phyloP scores from a whole-genome alignment of 2,888 invertebrate genomes.

The Eutolmus rufibarbis region DNA sequence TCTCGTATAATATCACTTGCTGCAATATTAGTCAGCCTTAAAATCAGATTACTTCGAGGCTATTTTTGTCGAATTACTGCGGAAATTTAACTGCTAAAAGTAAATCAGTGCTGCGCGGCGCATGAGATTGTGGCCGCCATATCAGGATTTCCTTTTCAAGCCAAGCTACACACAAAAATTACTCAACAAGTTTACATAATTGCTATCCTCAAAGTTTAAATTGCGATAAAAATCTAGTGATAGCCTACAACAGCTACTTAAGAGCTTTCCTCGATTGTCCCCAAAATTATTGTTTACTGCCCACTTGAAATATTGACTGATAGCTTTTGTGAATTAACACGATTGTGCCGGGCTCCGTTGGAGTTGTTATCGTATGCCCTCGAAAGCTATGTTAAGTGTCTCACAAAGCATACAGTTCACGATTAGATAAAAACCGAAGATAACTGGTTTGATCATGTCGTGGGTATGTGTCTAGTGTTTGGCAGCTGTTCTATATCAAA shows the following conservation, averaged over 20 bases:
- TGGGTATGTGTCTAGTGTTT: neutral
- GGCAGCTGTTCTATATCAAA: neutral
- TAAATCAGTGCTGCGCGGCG: neutral
- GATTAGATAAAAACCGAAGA: neutral
- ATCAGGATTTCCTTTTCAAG: neutral
- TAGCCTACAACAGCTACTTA: neutral
- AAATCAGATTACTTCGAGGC: neutral
- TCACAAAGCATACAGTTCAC: neutral
- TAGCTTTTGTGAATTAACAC: neutral
- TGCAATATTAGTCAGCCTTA: neutral
- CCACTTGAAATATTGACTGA: neutral
- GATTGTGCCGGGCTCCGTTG: neutral
- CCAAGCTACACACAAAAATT: neutral
- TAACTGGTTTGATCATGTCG: neutral
- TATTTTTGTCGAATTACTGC: neutral
- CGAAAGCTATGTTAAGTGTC: neutral
- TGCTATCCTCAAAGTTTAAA: neutral
- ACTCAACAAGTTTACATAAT: neutral
- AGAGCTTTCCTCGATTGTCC: neutral
- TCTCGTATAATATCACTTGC: neutral
- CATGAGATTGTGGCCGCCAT: neutral
- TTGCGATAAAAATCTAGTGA: neutral
- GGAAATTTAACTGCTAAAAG: neutral
- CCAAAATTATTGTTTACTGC: neutral
- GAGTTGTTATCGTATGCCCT: neutral